Conservation (phyloP, 2,797 vertebrate genomes). For the Danionella dracula region DNA sequence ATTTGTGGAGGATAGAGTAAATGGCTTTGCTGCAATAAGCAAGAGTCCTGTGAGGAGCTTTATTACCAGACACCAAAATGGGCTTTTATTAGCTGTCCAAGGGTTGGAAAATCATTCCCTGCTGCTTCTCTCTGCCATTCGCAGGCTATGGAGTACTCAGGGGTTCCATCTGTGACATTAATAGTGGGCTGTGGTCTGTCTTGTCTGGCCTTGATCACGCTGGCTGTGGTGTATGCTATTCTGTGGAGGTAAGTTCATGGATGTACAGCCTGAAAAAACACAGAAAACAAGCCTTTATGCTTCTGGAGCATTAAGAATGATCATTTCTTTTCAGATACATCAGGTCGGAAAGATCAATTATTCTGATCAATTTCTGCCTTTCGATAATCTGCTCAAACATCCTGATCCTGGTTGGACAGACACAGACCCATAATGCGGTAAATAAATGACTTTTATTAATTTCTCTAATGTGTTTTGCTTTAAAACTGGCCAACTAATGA, state of each 20-base stretch:
- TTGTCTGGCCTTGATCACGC: constrained; percentile 92
- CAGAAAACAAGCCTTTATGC: neutral
- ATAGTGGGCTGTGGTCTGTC: constrained; percentile 98
- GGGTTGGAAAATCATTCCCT: constrained; percentile 13
- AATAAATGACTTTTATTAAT: constrained; percentile 38
- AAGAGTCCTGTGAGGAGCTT: constrained; percentile 18
- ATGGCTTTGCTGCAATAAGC: constrained; percentile 11
- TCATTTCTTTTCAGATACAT: constrained; percentile 79
- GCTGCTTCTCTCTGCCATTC: constrained; percentile 52
- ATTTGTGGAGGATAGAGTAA: neutral
- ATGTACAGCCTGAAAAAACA: neutral
- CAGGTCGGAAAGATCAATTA: constrained; percentile 95
- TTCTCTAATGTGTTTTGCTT: neutral
- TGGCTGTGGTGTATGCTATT: constrained; percentile 91
- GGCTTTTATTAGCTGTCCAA: constrained; percentile 17
- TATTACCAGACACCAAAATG: constrained; percentile 24
- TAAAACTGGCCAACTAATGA: neutral
- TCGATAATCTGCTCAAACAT: constrained; percentile 99
- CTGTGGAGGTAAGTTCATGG: constrained; percentile 86
- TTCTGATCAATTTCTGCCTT: constrained; percentile 98
- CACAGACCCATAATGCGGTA: constrained; percentile 97
- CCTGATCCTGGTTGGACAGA: constrained; percentile 96
- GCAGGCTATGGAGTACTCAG: constrained; percentile 98
- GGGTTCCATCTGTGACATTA: constrained; percentile 95
- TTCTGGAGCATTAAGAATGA: neutral